phyloP scores from a whole-genome alignment of 2,888 invertebrate genomes.

The Nematopogon swammerdamellus region DNA sequence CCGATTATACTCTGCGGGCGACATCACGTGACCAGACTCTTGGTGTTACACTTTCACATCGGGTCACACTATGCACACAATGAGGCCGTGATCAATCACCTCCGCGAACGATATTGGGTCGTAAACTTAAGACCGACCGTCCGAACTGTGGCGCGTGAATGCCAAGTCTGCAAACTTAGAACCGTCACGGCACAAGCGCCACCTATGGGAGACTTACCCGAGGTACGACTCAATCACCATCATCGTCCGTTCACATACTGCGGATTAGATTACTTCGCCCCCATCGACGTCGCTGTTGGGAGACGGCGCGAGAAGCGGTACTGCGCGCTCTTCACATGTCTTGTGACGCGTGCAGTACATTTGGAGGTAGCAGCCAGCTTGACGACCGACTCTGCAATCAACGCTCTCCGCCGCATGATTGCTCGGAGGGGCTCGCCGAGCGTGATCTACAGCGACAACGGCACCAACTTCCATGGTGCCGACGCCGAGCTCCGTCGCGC shows the following conservation, averaged over 20 bases:
- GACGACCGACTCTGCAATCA: constrained; percentile 1
- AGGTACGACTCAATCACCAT: constrained; percentile 2
- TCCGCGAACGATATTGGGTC: constrained; percentile 8
- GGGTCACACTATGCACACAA: constrained; percentile 4
- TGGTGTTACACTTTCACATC: constrained; percentile 5
- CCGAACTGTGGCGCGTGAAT: neutral
- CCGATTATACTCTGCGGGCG: constrained; percentile 10
- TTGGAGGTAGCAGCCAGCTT: constrained; percentile 1
- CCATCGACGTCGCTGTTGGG: constrained; percentile 3
- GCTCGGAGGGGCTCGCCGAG: neutral
- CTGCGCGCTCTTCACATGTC: neutral
- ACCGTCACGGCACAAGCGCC: constrained; percentile 3
- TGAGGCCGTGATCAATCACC: constrained; percentile 9
- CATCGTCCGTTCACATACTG: constrained; percentile 1
- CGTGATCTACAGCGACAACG: constrained; percentile 2
- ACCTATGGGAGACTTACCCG: constrained; percentile 6
- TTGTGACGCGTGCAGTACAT: constrained; percentile 2
- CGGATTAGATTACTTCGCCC: constrained; percentile 4
- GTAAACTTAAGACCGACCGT: constrained; percentile 5
- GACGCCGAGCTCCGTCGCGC: constrained; percentile 3
- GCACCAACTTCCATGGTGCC: constrained; percentile 1
- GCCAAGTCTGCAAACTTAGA: constrained; percentile 1
- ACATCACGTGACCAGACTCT: constrained; percentile 5
- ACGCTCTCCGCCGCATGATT: neutral
- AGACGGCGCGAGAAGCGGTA: constrained; percentile 1